Conservation (phyloP, 2,113 vertebrate species). For the Grallaria varia region DNA sequence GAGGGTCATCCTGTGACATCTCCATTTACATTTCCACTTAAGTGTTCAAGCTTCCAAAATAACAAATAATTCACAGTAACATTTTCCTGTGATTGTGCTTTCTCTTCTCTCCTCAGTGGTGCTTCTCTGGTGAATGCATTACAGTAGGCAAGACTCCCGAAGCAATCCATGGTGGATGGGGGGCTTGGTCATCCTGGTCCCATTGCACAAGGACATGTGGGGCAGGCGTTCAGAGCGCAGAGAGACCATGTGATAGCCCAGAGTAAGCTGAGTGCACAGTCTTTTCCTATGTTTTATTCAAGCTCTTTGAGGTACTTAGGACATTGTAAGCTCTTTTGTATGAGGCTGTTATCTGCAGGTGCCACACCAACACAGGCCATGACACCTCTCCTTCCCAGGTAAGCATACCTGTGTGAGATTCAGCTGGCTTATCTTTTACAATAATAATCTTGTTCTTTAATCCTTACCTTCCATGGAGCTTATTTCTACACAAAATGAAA, state of each 20-base stretch:
- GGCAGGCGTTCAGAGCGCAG: constrained; percentile 88
- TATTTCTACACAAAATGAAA: neutral
- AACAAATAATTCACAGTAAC: neutral
- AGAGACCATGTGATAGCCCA: constrained; percentile 88
- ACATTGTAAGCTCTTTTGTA: neutral
- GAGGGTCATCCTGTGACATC: neutral
- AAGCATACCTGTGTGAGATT: neutral
- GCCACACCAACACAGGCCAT: neutral
- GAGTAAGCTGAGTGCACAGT: constrained; percentile 79
- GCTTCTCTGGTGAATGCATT: constrained; percentile 94
- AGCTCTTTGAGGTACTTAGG: neutral
- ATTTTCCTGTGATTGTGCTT: neutral
- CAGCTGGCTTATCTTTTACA: neutral
- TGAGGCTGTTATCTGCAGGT: neutral
- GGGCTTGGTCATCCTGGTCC: constrained; percentile 90
- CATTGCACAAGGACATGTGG: constrained; percentile 94
- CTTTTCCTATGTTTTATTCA: neutral
- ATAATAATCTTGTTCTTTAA: neutral
- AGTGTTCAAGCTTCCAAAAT: neutral
- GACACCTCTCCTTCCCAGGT: neutral
- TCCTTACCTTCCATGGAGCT: neutral
- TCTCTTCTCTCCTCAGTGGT: constrained; percentile 81
- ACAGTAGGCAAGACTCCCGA: constrained; percentile 92
- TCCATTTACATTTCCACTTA: neutral
- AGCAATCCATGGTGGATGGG: constrained; percentile 91